Conservation (phyloP, 2,888 invertebrate genomes). For the Callinectes sapidus region DNA sequence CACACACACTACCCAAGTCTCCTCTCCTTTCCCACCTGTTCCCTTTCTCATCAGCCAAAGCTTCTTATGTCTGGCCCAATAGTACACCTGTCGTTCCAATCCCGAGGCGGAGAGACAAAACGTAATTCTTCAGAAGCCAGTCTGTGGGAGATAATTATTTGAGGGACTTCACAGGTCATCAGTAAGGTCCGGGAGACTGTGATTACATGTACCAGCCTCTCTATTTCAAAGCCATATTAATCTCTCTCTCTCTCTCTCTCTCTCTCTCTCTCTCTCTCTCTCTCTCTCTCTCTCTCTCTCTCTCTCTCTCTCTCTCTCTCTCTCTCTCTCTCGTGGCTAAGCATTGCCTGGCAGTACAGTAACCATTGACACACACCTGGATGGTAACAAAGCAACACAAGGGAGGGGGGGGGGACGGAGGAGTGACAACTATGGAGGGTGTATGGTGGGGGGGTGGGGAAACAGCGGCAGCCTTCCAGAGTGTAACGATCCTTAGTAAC, state of each 20-base stretch:
- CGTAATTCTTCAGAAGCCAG: background rate
- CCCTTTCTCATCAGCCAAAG: background rate
- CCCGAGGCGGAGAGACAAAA: background rate
- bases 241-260: constrained; percentile 18
- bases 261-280: constrained; percentile 35
- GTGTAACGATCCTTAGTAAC: constrained; percentile 30
- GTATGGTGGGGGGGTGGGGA: background rate
- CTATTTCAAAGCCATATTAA: background rate
- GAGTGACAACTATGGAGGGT: background rate
- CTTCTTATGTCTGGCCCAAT: background rate
- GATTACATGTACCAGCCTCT: background rate
- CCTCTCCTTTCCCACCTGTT: background rate
- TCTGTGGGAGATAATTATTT: background rate
- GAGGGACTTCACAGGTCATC: background rate
- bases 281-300: background rate
- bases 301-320: constrained; percentile 22
- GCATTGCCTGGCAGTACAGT: background rate
- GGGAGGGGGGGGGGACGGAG: background rate
- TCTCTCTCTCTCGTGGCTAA: background rate
- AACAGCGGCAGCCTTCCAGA: background rate
- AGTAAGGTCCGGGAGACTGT: background rate
- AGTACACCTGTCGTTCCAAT: background rate
- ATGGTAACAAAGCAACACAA: background rate
- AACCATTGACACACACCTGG: background rate
- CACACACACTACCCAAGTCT: background rate